Evolutionary conservation across 2,888 invertebrate genomes (phyloP), one percentile per base, ranked within the genome.

Genomic region (Drosophila ochracea): DNA sequence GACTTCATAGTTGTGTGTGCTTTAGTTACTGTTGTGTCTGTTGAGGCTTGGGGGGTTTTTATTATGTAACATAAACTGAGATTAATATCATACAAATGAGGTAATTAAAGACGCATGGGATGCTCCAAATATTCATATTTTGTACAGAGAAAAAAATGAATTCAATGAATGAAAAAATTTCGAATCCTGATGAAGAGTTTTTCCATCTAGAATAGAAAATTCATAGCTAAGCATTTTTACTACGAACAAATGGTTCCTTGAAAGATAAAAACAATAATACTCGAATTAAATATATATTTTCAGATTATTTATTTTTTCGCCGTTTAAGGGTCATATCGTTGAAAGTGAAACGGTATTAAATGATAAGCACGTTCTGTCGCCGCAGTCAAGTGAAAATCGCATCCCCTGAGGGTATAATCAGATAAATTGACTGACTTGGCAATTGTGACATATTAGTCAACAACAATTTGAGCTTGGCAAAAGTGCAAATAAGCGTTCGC

Each of bases 391-490:
- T 87, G 87, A 84, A 87, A 87, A 76, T 55, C n/a, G 31, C 47
- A 37, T 7, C 49, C 60, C 41, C 31, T 43, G 25, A 43, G 68
- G 61, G 63, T 53, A 67, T 77, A 76, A 71, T 74, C 65, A 68
- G 72, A 74, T 75, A 68, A 78, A 72, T 72, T 63, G 82, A 78
- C 90, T 82, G 84, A 90, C 84, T 85, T 78, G 70, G 88, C 88
- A 90, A 83, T 90, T 91, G 91, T 91, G 91, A 91, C 91, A 91
- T 91, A 91, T 91, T 91, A 91, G 91, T 87, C 91, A 91, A 91
- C 91, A 91, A 91, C 91, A 91, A 90, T 90, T 91, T 89, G 82
- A 90, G 91, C 90, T 83, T 65, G 88, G 91, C 91, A 91, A 91
- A 91, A 91, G 91, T 91, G 91, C 91, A 91, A 91, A 91, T 90